A percentile compares a stretch with the other conserved stretches of the same genome.
Conservation (phyloP, 2,888 invertebrate species). For the Rhimphoctona megacephalus region DNA sequence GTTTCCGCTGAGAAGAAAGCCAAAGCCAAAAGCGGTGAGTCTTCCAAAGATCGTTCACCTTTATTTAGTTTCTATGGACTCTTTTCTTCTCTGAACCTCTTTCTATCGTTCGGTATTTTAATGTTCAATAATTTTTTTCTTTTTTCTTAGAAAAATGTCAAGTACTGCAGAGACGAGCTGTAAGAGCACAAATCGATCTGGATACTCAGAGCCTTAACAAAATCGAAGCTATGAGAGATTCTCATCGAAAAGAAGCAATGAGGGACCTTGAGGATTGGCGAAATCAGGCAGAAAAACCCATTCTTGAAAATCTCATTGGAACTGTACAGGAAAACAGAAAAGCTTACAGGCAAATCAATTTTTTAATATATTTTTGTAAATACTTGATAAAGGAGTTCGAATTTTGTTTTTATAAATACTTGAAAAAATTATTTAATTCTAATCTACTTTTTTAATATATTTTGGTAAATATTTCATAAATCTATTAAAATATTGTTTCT, state of each 20-base stretch:
- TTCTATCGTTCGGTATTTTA: slow-evolving; percentile 6
- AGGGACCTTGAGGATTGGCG: slow-evolving; percentile 89
- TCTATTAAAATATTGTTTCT: too few relatives aligned
- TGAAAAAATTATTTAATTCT: too few relatives aligned
- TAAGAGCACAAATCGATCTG: slow-evolving; percentile 87
- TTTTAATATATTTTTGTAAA: slow-evolving; percentile 21
- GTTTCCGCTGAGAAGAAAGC: slow-evolving; percentile 86
- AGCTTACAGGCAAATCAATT: slow-evolving; percentile 74
- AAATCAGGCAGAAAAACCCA: slow-evolving; percentile 76
- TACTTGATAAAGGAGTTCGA: too few relatives aligned
- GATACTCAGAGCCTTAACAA: slow-evolving; percentile 87
- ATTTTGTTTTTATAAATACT: too few relatives aligned
- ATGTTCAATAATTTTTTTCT: slow-evolving; percentile 32
- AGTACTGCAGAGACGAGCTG: slow-evolving; percentile 87
- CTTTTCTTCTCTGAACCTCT: slow-evolving; percentile 5
- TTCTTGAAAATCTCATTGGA: slow-evolving; percentile 71
- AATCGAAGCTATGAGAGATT: slow-evolving; percentile 88
- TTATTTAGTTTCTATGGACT: slow-evolving; percentile 18
- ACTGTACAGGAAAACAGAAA: slow-evolving; percentile 77
- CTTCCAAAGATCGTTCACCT: slow-evolving; percentile 13
- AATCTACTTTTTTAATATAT: too few relatives aligned
- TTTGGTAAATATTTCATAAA: neutral
- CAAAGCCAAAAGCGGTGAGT: slow-evolving; percentile 85
- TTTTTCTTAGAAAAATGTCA: slow-evolving; percentile 84
- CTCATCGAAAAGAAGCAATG: slow-evolving; percentile 88